Base-by-base conservation (phyloP, 2,888 invertebrate genomes). In the Orchesella flavescens region DNA sequence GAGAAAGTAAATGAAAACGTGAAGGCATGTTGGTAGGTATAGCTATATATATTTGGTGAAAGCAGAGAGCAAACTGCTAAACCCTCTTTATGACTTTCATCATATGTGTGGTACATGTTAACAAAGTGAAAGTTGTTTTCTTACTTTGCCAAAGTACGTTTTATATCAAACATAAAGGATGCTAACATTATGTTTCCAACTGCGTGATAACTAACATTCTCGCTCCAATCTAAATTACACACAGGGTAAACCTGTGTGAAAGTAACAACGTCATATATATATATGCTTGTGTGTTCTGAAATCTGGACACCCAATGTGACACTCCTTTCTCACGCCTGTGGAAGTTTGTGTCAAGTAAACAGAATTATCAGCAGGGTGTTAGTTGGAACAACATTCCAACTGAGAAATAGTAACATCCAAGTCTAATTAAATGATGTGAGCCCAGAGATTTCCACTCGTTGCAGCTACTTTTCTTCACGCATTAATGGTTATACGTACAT, bases 401-500 rank as follows among this genome's bases (percentile, higher is more conserved):
- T 1, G n/a, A n/a, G 63, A 12, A 46, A 44, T 44, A 17, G 19
- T n/a, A 66, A 66, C 46, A 66, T 66, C 19, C n/a, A 5, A 13
- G 12, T 49, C 69, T 69, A 69, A 69, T 69, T 69, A 69, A 69
- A 69, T 69, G 69, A 69, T 53, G 49, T 49, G 53, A 69, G 49
- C 43, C 53, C 17, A 15, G 69, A 69, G 53, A 61, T 61, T 24
- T 61, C 23, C 24, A 61, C 5, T 10, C 7, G 13, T 19, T 34
- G 34, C 57, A 19, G 57, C 57, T 19, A 57, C 10, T 19, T 57
- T 57, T 15, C 57, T 57, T 19, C 57, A 61, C 49, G n/a, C 49
- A 49, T n/a, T n/a, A 49, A 49, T 49, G n/a, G 12, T 3, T 2
- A 49, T 12, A 2, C 49, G 5, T 3, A n/a, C 12, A 49, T 49